Evolutionary conservation across 1,140 invertebrate species (phyloP), one percentile per base, ranked within the genome.

Genomic region (Colletes gigas): DNA sequence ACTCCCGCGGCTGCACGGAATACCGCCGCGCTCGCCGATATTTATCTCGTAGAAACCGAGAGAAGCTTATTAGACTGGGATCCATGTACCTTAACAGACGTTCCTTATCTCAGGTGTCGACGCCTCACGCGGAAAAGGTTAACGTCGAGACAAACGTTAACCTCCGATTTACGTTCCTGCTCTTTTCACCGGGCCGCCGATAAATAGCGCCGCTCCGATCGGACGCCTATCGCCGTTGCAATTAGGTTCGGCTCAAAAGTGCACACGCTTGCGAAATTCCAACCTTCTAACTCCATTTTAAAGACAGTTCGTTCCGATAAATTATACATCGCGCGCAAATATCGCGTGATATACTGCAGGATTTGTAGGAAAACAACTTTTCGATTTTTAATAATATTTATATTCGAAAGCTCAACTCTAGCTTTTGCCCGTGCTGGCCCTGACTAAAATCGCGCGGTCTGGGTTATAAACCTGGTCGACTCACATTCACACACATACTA

Each of bases 31-130:
- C 72, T 55, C 68, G 62, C 63, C 72, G 78, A 80, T 80, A 80
- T 80, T 75, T 80, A 80, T 80, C 78, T 80, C 55, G 62, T 63
- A 54, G 72, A 75, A 75, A 80, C 72, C 72, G 62, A 74, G 78
- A 75, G 78, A 75, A 81, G 79, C 79, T 81, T 81, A 81, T 81
- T 81, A 81, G 79, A 81, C 74, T 77, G 66, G 74, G 71, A 81
- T 81, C 63, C 79, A 77, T 80, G 72, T 74, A 80, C 72, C 74
- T 76, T 70, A 74, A 77, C 65, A 81, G 74, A 81, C 79, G 73
- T 81, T 79, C 74, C 74, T 81, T 81, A 81, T 77, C 79, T 63
- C 65, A 66, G 79, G 66, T 74, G 79, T 77, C 74, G 79, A 76
- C 79, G 79, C 71, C 74, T 81, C 71, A 63, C 66, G 72, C 74